Percentiles rank a stretch among this genome's conserved stretches.
These are phyloP conservation scores for Synanthedon tipuliformis DNA, from an alignment of 2,888 invertebrate genomes.

Conservation along the genomic window DNA sequence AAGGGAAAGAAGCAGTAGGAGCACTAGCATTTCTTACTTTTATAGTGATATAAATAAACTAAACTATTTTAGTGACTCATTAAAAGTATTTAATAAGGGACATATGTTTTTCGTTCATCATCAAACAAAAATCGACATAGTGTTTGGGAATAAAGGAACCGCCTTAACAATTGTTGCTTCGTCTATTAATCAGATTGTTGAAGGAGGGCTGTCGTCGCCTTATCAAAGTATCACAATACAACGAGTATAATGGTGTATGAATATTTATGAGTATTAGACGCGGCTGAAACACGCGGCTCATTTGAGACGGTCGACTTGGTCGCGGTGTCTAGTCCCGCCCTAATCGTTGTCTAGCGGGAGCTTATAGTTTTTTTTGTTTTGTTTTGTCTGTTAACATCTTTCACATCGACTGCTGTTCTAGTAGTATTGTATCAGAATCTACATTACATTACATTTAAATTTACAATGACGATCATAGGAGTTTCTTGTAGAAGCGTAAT, in stretches of 20 bases:
- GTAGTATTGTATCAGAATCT: no score
- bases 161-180: conserved; percentile 20
- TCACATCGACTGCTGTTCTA: no score
- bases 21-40: no score
- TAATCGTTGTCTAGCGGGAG: conserved; percentile 31
- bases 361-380: conserved; percentile 9
- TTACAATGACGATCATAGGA: no score
- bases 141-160: conserved; percentile 14
- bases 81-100: no score
- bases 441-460: no score
- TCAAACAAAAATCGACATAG: no score
- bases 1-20: no score
- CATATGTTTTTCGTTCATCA: no score
- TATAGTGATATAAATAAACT: no score
- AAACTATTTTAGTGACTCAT: no score
- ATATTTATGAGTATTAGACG: conserved; percentile 60
- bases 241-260: conserved; percentile 51
- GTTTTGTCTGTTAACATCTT: conserved; percentile 4
- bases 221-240: conserved; percentile 66
- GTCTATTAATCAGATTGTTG: conserved; percentile 42
- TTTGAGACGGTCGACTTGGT: not conserved
- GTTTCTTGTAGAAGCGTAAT: no score
- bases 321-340: not conserved
- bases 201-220: conserved; percentile 45
- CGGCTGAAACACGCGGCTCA: conserved; percentile 2